A percentile compares a stretch with the other conserved stretches of the same genome.
phyloP scores from a whole-genome alignment of 30 jellyfish, hydroid and myxozoan genomes.

The Pseudorhiza aurosa region DNA sequence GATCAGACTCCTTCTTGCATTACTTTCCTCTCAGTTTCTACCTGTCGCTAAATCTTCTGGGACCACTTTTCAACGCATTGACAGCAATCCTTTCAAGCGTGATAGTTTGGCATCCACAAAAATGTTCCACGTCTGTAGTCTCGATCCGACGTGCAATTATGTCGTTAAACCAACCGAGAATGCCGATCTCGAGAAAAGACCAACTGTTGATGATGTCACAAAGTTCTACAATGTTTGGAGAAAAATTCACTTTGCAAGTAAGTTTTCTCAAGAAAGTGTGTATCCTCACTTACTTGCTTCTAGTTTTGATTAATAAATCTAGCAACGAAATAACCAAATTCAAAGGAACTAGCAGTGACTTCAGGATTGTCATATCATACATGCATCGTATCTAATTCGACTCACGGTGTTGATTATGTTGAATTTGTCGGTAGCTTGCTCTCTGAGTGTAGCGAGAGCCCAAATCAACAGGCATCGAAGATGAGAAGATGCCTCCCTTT shows the following conservation, averaged over 20 bases:
- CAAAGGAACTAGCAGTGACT: not conserved
- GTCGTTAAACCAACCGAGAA: not conserved
- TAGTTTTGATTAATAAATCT: not conserved
- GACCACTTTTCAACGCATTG: slow-evolving; percentile 1
- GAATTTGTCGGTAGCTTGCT: too few relatives aligned
- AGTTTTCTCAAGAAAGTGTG: too few relatives aligned
- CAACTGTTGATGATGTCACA: not conserved
- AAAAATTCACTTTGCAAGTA: not conserved
- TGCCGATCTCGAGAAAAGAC: not conserved
- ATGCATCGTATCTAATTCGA: not conserved
- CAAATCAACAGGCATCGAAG: too few relatives aligned
- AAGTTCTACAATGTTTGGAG: not conserved
- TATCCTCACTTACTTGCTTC: not conserved
- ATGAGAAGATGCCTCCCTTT: too few relatives aligned
- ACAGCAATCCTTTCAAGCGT: not conserved
- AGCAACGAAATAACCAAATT: not conserved
- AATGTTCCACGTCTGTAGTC: not conserved
- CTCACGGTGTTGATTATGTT: too few relatives aligned
- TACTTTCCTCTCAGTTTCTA: not conserved
- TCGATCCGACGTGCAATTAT: not conserved
- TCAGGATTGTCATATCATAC: too few relatives aligned
- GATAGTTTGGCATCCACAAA: not conserved
- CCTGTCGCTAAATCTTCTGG: not conserved
- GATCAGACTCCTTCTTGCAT: not conserved
- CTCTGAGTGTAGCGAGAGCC: too few relatives aligned